Percentiles rank a stretch among this genome's conserved stretches.
These are phyloP conservation scores for Scaptomyza polygonia DNA, from an alignment of 2,888 invertebrate genomes.

Conservation along the genomic window DNA sequence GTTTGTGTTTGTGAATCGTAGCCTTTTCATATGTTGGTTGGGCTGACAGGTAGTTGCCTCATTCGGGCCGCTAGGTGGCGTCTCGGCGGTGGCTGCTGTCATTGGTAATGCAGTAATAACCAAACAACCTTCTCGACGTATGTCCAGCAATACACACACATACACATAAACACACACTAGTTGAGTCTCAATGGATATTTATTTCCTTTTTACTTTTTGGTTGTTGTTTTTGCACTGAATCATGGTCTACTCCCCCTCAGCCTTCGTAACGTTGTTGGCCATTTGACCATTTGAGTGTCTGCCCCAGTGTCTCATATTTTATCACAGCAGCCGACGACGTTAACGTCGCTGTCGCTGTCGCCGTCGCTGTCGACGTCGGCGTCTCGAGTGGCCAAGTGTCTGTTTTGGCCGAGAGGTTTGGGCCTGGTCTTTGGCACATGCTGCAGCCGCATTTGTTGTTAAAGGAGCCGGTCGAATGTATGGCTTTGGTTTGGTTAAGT, in stretches of 20 bases:
- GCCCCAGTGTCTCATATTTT: conserved; percentile 80
- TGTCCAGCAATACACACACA: conserved; percentile 39
- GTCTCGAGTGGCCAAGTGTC: conserved; percentile 79
- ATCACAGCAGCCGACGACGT: conserved; percentile 62
- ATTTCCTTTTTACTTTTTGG: conserved; percentile 37
- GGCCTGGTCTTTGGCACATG: conserved; percentile 74
- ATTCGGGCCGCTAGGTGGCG: conserved; percentile 71
- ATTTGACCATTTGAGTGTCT: conserved; percentile 71
- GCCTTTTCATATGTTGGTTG: conserved; percentile 56
- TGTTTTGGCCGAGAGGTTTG: conserved; percentile 55
- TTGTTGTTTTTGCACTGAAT: conserved; percentile 78
- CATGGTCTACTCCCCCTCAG: conserved; percentile 47
- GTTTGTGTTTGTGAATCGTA: conserved; percentile 22
- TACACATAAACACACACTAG: conserved; percentile 36
- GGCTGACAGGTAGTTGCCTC: conserved; percentile 76
- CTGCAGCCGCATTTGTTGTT: conserved; percentile 66
- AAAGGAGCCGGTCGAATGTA: conserved; percentile 49
- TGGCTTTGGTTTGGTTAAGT: conserved; percentile 2
- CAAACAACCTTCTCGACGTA: conserved; percentile 57
- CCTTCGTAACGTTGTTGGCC: conserved; percentile 14
- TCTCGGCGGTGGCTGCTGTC: conserved; percentile 65
- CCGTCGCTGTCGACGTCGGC: conserved; percentile 31
- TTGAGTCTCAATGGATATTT: conserved; percentile 30
- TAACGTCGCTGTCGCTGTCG: conserved; percentile 16
- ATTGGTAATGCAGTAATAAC: conserved; percentile 63